Evolutionary conservation across 2,797 vertebrate genomes (phyloP).

Genomic region (Syndactyla subalaris): DNA sequence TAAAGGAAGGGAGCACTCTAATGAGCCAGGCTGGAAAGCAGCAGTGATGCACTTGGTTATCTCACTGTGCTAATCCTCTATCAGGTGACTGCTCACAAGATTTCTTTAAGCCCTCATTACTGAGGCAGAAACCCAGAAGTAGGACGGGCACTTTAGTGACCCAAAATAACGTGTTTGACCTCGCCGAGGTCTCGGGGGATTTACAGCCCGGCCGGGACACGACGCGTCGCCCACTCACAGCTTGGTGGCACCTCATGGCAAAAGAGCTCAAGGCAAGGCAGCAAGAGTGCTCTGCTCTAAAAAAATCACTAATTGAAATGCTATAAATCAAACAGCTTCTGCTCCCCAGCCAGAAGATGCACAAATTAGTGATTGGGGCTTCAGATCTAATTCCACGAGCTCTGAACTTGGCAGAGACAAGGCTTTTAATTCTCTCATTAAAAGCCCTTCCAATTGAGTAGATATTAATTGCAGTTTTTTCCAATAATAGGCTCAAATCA

Average conservation of each 20-base stretch:
- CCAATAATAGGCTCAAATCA: background rate
- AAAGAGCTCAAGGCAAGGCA: background rate
- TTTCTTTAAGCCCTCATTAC: constrained; percentile 59
- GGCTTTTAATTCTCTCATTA: constrained; percentile 36
- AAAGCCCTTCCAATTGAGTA: background rate
- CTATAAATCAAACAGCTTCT: background rate
- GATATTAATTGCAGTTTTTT: background rate
- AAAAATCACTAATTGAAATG: background rate
- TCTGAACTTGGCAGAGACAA: constrained; percentile 6
- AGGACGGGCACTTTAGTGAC: constrained; percentile 59
- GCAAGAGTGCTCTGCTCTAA: background rate
- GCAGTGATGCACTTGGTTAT: constrained; percentile 43
- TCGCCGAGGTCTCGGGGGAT: constrained; percentile 34
- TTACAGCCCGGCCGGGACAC: background rate
- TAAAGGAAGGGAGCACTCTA: background rate
- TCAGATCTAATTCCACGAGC: constrained; percentile 4
- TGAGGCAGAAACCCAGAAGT: constrained; percentile 44
- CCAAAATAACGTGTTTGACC: constrained; percentile 58
- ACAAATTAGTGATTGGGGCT: background rate
- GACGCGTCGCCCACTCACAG: background rate
- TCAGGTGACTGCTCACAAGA: constrained; percentile 88
- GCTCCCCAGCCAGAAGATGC: constrained; percentile 1
- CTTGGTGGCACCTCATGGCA: background rate
- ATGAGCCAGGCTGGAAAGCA: background rate
- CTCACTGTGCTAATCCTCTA: constrained; percentile 76